A percentile compares a stretch with the other conserved stretches of the same genome.
Conservation (phyloP, 2,113 vertebrate species). For the Platichthys stellatus region DNA sequence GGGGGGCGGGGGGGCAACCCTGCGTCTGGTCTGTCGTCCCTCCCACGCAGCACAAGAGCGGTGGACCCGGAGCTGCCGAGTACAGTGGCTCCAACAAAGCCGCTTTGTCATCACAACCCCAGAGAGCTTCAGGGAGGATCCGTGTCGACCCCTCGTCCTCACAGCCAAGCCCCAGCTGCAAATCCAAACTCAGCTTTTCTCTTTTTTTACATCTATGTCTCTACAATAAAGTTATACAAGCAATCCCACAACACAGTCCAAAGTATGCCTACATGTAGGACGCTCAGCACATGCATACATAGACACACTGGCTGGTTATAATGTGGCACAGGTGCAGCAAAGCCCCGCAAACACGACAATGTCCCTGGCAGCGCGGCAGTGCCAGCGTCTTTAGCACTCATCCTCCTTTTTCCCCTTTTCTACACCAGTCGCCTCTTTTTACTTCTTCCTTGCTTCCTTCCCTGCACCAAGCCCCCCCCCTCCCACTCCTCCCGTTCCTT, state of each 20-base stretch:
- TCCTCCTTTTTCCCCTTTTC: conserved; percentile 51
- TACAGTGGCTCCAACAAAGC: conserved; percentile 58
- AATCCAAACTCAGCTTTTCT: not conserved
- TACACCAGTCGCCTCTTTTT: conserved; percentile 58
- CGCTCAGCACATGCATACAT: conserved; percentile 3
- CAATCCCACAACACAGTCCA: not conserved
- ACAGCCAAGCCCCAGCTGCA: conserved; percentile 5
- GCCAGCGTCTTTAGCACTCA: conserved; percentile 51
- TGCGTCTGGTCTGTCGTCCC: conserved; percentile 31
- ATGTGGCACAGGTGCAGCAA: conserved; percentile 52
- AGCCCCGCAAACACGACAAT: conserved; percentile 31
- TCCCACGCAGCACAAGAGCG: conserved; percentile 32
- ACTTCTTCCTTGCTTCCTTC: conserved; percentile 66
- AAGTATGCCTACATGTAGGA: conserved; percentile 4
- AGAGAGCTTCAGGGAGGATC: conserved; percentile 44
- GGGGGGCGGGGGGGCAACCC: conserved; percentile 22
- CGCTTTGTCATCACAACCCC: conserved; percentile 60
- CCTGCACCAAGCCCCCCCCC: conserved; percentile 27
- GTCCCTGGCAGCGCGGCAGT: conserved; percentile 43
- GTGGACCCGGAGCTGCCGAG: conserved; percentile 46
- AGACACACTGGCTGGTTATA: conserved; percentile 46
- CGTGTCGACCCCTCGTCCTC: conserved; percentile 15
- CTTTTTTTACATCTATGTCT: not conserved
- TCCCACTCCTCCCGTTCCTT: conserved; percentile 66
- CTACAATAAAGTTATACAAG: conserved; percentile 11